Conservation (phyloP, 2,797 vertebrate genomes). For the Anas bahamensis region DNA sequence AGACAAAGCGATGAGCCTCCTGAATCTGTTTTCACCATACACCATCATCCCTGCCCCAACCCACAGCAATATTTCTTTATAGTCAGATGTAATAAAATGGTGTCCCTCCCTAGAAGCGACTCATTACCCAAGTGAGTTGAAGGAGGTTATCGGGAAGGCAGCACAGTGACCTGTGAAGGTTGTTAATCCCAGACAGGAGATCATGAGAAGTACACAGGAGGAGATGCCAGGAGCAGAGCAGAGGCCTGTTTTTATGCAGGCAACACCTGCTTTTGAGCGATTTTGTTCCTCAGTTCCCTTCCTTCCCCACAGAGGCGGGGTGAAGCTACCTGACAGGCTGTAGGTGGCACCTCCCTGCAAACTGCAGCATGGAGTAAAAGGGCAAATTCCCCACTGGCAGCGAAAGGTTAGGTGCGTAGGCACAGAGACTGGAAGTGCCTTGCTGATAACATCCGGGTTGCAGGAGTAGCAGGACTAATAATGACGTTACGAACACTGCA, state of each 20-base stretch:
- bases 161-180: constrained; percentile 71
- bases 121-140: constrained; percentile 24
- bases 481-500: neutral
- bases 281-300: neutral
- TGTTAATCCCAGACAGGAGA: neutral
- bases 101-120: neutral
- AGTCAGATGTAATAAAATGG: constrained; percentile 27
- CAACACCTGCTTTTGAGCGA: neutral
- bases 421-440: neutral
- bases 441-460: neutral
- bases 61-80: constrained; percentile 5
- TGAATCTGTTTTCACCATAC: neutral
- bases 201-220: neutral
- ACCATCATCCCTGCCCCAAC: neutral
- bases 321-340: neutral
- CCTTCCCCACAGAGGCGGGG: neutral
- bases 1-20: neutral
- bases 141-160: neutral
- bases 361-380: neutral
- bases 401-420: rapidly evolving
- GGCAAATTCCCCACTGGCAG: neutral
- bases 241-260: neutral
- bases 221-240: neutral
- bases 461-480: neutral
- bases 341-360: neutral